Base-by-base conservation (phyloP, 2,113 vertebrate genomes). In the Lates calcarifer region DNA sequence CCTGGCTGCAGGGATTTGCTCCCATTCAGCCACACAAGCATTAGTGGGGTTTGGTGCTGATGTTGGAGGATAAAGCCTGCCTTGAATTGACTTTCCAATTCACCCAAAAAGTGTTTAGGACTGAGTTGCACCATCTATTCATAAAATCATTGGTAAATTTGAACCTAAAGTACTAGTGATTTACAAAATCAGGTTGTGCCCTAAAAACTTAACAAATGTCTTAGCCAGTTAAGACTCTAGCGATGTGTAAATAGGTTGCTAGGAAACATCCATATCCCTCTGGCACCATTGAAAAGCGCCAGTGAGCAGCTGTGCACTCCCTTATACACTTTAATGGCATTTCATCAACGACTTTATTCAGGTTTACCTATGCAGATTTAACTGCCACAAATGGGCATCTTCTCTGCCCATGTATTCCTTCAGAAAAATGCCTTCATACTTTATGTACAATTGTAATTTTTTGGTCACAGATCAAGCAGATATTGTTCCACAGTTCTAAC, bases 1-100 rank as follows among this genome's bases (percentile, higher is more conserved):
- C 26, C 31, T 68, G 62, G 41, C 61, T 79, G 33, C 9, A 14
- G 57, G 62, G 71, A 77, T 83, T 68, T 73, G 22, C 45, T 80
- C 15, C 51, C 28, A n/a, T 69, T 82, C 29, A 73, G 53, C 69
- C 45, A n/a, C 53, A 56, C 51, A 22, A 56, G 69, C 77, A 47
- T 74, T 39, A 29, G 11, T 20, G 51, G 53, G 39, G 17, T 65
- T 37, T 6, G 51, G 3, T n/a, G 41, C n/a, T 76, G 76, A 73
- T 83, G 47, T 13, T 28, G 39, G 56, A 1, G 6, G 35, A 10
- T 10, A 37, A 37, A 9, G 35, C 35, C 35, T 10, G 15, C 22
- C 63, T 58, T 20, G 45, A 31, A 43, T 62, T 37, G 35, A 33
- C 11, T 3, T 51, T 57, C 47, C 63, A 24, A 7, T 67, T 35